Evolutionary conservation across 1,140 invertebrate species (phyloP), one percentile per base, ranked within the genome.

Genomic region (Glossosoma conforme): DNA sequence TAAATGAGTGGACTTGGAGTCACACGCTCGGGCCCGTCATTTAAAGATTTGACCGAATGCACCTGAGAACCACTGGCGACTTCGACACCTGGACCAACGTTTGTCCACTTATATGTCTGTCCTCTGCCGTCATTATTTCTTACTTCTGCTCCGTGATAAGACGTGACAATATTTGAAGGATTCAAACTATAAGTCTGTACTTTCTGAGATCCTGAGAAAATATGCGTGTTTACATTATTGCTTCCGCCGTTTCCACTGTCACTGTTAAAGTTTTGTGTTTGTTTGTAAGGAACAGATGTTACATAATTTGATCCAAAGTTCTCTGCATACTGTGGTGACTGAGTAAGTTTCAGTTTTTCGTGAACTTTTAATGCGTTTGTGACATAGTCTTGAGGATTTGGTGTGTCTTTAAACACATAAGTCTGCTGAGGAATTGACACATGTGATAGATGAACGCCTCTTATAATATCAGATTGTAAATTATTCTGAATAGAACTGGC

Each of bases 351-450:
- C 35, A 66, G 61, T 45, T 66, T 65, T 58, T 73, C 69, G 22
- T 73, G 69, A 17, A 66, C 63, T 61, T 71, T 72, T 2, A 66
- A 64, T n/a, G 69, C 69, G 30, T 66, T 70, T 54, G 66, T 67
- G 13, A 65, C 66, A 61, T 71, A 74, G 49, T 72, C 69, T 58
- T 71, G 67, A 3, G 63, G 55, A 36, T 70, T 66, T 38, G 60
- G 35, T 36, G 45, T 40, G 14, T 54, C 54, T 41, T 48, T 54
- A n/a, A 44, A 43, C 15, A 40, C 52, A 13, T 35, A 53, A 2
- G 49, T 28, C 18, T 38, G 45, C 18, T 59, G 44, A 2, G 57
- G 57, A 1, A 51, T 21, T 37, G 52, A 36, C 11, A 59, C 52
- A 36, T 55, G 52, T 5, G 57, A 59, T 20, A 59, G 30, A 15